phyloP scores from a whole-genome alignment of 2,888 invertebrate species.

The Standfussiana lucernea region DNA sequence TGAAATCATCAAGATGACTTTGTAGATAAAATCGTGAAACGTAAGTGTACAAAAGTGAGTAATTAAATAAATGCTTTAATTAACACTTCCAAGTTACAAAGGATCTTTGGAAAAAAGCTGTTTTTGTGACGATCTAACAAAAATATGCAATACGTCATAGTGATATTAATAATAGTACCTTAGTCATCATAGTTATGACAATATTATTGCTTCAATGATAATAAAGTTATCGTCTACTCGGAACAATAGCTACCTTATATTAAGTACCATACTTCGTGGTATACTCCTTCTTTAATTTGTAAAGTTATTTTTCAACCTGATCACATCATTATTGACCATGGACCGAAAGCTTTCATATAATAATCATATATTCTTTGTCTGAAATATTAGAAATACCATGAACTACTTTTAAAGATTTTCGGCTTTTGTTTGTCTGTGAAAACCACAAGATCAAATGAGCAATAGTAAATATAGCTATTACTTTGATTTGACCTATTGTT shows the following conservation, averaged over 20 bases:
- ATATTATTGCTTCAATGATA: constrained; percentile 18
- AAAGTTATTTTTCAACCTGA: not conserved
- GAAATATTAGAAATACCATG: constrained; percentile 18
- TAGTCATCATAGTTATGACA: constrained; percentile 2
- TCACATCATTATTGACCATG: constrained; percentile 16
- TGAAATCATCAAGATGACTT: constrained; percentile 38
- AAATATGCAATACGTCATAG: not conserved
- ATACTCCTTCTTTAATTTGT: not conserved
- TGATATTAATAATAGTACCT: not conserved
- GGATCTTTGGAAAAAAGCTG: not conserved
- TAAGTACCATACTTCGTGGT: not conserved
- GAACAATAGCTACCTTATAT: constrained; percentile 3
- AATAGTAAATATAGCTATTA: constrained; percentile 24
- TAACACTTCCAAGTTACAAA: not conserved
- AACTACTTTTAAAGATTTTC: constrained; percentile 18
- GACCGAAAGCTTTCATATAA: not conserved
- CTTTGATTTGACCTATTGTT: constrained; percentile 35
- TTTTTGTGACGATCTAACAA: not conserved
- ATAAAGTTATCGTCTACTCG: not conserved
- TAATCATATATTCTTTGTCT: constrained; percentile 20
- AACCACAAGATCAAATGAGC: constrained; percentile 32
- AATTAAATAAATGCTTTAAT: not conserved
- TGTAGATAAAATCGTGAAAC: constrained; percentile 27
- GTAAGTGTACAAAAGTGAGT: not conserved
- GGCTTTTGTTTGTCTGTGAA: constrained; percentile 21